Evolutionary conservation across 2,797 vertebrate genomes (phyloP).

Genomic region (Anguilla megastoma): DNA sequence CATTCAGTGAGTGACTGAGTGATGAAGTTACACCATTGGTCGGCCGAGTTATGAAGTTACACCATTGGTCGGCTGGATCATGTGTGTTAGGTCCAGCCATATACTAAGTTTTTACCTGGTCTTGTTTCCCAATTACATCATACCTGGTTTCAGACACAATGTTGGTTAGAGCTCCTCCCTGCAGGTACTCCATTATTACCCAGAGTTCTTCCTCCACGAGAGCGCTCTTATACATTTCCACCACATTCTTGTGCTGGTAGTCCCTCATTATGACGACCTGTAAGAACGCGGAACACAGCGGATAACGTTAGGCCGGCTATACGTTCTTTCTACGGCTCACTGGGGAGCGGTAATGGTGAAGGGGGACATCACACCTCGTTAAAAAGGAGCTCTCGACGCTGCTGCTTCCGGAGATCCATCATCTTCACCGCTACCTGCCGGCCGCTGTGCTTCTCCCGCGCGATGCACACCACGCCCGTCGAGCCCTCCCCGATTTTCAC

Average conservation of each 20-base stretch:
- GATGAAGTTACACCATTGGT: no score
- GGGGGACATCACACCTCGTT: conserved; percentile 86
- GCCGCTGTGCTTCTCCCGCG: conserved; percentile 92
- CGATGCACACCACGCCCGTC: conserved; percentile 94
- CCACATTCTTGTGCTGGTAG: conserved; percentile 95
- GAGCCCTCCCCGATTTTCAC: conserved; percentile 97
- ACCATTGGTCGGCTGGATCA: no score
- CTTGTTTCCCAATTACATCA: neutral
- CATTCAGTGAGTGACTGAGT: no score
- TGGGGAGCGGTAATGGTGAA: neutral
- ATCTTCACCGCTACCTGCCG: conserved; percentile 96
- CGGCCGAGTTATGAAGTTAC: no score
- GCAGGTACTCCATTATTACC: conserved; percentile 99
- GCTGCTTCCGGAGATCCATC: conserved; percentile 97
- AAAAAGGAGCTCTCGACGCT: conserved; percentile 94
- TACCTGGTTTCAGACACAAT: conserved; percentile 98
- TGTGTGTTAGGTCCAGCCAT: no score
- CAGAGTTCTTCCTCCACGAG: conserved; percentile 97
- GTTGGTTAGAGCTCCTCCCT: conserved; percentile 96
- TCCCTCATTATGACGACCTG: conserved; percentile 99
- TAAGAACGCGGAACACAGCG: conserved; percentile 9
- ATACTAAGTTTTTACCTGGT: no score
- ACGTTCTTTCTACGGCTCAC: neutral
- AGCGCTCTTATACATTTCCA: conserved; percentile 99
- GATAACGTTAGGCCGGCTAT: neutral